Evolutionary conservation across 2,888 invertebrate species (phyloP), one percentile per base, ranked within the genome.

Genomic region (Herminia tarsipennalis): DNA sequence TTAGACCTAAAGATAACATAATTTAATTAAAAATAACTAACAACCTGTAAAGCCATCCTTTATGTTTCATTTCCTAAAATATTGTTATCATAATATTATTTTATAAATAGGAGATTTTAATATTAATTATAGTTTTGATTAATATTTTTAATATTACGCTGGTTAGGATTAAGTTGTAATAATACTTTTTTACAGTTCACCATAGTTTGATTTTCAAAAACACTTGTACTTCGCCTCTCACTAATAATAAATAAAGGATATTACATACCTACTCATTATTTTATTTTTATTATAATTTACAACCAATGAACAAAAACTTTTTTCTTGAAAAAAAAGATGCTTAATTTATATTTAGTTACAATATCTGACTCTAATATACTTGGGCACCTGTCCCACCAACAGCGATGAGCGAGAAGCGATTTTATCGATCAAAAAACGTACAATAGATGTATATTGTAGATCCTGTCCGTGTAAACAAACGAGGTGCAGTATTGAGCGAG

Each of bases 191-290:
- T 56, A 59, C 38, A 49, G 47, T 57, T 66, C 61, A 58, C 58
- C 48, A 58, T 61, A 60, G 59, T 69, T 66, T 62, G 47, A 49
- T 59, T 66, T 65, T 51, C 40, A 54, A 33, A 37, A 56, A 50
- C 47, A 73, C 67, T 73, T 87, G 82, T 88, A 80, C 71, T 78
- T 79, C 76, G 71, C 74, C 74, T 81, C 76, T 81, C 78, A 81
- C 76, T 87, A 83, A 85, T 86, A 73, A 81, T 81, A 75, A 85
- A 83, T 75, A 69, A 71, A 71, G 56, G 50, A 64, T 63, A 66
- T 68, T 71, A n/a, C 17, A 27, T 16, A 71, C 62, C 54, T 65
- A 54, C 74, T 68, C 70, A 69, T n/a, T 65, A 62, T 60, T 69
- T 69, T 68, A 55, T 61, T 72, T 73, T 65, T 46, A 59, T 61